A percentile compares a stretch with the other conserved stretches of the same genome.
Evolutionary conservation across 2,113 vertebrate genomes (phyloP).

Genomic region (Tretioscincus oriximinensis): DNA sequence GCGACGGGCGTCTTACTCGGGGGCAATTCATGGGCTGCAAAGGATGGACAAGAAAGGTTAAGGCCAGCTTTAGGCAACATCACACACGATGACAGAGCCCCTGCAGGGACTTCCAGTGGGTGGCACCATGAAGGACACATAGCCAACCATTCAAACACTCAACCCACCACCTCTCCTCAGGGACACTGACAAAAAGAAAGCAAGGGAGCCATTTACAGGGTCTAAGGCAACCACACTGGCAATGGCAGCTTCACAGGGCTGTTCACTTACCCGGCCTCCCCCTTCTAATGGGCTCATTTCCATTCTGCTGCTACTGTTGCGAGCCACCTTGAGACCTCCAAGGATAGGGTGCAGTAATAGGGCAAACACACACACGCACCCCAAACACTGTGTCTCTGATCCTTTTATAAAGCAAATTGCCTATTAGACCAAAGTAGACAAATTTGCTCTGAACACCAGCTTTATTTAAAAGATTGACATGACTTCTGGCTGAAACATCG

Average conservation of each 20-base stretch:
- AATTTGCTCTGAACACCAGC: not conserved
- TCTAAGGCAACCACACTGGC: no score
- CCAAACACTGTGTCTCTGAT: not conserved
- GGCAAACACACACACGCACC: not conserved
- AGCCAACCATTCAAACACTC: not conserved
- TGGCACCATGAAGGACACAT: no score
- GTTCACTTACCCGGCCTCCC: no score
- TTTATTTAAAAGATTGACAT: not conserved
- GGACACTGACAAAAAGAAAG: no score
- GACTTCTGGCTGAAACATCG: not conserved
- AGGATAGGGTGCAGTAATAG: no score
- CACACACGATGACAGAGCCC: no score
- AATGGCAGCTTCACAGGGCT: no score
- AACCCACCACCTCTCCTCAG: not conserved
- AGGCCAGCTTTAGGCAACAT: not conserved
- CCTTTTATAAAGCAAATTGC: not conserved
- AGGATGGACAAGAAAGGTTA: slow-evolving; percentile 55
- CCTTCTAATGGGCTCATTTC: no score
- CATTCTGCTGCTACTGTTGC: no score
- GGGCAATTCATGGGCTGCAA: slow-evolving; percentile 87
- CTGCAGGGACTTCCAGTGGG: no score
- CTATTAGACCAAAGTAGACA: not conserved
- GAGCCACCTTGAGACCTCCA: no score
- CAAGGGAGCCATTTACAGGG: no score
- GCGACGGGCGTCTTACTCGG: slow-evolving; percentile 81